These are phyloP conservation scores for Drosophila hydei DNA, from an alignment of 1,140 invertebrate species.

Conservation along the genomic window DNA sequence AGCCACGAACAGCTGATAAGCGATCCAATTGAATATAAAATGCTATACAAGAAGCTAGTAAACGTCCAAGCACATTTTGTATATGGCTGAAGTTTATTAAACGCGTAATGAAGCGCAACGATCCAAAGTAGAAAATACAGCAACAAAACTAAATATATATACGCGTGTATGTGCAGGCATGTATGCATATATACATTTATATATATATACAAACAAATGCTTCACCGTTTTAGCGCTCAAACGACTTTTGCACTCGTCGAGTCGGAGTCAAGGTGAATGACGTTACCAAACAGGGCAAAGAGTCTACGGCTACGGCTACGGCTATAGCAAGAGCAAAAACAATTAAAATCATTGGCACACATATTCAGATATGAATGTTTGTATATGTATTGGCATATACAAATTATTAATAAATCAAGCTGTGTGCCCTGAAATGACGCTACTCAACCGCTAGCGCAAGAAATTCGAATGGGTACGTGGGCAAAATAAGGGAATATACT, in stretches of 20 bases:
- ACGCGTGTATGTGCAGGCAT: not conserved
- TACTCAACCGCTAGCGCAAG: constrained; percentile 4
- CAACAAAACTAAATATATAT: constrained; percentile 10
- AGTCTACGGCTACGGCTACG: constrained; percentile 17
- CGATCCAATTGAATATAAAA: constrained; percentile 12
- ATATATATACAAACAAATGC: constrained; percentile 24
- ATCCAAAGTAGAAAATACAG: constrained; percentile 15
- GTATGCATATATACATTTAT: constrained; percentile 1
- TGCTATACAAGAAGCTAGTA: not conserved
- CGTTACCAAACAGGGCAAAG: constrained; percentile 67
- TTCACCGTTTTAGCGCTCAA: constrained; percentile 23
- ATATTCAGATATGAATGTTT: constrained; percentile 14
- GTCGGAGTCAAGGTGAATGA: constrained; percentile 74
- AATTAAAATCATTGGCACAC: constrained; percentile 21
- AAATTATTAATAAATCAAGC: constrained; percentile 79
- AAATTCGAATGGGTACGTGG: constrained; percentile 12
- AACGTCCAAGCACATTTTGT: constrained; percentile 27
- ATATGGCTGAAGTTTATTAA: constrained; percentile 1
- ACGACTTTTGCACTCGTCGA: constrained; percentile 70
- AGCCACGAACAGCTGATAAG: constrained; percentile 49
- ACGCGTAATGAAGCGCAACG: constrained; percentile 48
- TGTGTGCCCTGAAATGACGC: constrained; percentile 44
- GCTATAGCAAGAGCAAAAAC: constrained; percentile 18
- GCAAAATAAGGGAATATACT: constrained; percentile 4
- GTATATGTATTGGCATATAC: constrained; percentile 29